Evolutionary conservation across 2,888 invertebrate genomes (phyloP), one percentile per base, ranked within the genome.

Genomic region (Furcula furcula): DNA sequence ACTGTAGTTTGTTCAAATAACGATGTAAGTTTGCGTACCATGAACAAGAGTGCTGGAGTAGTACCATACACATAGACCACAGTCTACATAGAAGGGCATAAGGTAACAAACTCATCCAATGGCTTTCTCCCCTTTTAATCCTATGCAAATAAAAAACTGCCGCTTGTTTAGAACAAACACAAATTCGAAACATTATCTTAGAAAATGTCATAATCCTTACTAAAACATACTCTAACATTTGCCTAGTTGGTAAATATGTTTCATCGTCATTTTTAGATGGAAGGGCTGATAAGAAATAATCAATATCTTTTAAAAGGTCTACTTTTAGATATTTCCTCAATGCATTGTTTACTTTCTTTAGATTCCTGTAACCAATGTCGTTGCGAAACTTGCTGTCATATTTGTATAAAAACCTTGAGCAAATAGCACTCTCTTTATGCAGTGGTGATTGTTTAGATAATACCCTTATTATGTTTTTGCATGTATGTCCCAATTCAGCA

Each of bases 211-310:
- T 88, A 2, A 90, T 68, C 55, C 87, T 81, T 1, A 90, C 62
- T 28, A 92, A 63, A 11, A 91, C 48, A 73, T 88, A 91, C 55
- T 92, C 77, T 7, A 92, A 51, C 89, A 91, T 91, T 68, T 92
- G 92, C 42, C 74, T 78, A 2, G 91, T 90, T n/a, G 92, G 92
- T 29, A 91, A 70, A 55, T 77, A 80, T 11, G 38, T 42, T 26
- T 55, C 55, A 21, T 69, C 48, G 20, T 72, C 68, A 16, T 72
- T 70, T 15, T 66, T 58, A 23, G 63, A 63, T 5, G 86, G 85
- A 20, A 89, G 46, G 4, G 68, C 52, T 10, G 66, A 55, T 10
- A 37, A 21, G 53, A 89, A 88, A 36, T 58, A 66, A 38, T 83
- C 68, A 25, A 86, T 39, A 46, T 90, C 90, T 49, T 83, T 90